Conservation (phyloP, 2,888 invertebrate species). For the Dryocosmus kuriphilus region DNA sequence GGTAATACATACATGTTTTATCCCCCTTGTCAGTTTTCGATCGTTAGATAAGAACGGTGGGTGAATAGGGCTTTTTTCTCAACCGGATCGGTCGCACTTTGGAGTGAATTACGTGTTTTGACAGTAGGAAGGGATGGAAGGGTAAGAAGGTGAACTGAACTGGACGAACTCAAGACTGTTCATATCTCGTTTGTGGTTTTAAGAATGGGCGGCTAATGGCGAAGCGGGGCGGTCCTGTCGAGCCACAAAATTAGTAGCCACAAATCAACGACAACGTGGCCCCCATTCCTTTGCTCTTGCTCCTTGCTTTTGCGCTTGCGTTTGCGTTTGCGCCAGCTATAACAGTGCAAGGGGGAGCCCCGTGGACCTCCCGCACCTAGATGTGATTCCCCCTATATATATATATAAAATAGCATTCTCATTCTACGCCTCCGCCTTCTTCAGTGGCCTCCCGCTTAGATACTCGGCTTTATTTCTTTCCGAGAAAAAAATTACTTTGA, state of each 20-base stretch:
- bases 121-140: conserved; percentile 21
- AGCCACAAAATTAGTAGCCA: conserved; percentile 73
- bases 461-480: neutral
- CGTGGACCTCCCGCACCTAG: conserved; percentile 16
- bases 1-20: neutral
- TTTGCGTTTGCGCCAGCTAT: conserved; percentile 48
- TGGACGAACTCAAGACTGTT: conserved; percentile 34
- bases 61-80: conserved; percentile 6
- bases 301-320: conserved; percentile 27
- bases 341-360: conserved; percentile 46
- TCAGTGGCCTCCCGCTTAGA: neutral
- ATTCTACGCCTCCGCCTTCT: neutral
- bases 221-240: conserved; percentile 64
- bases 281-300: conserved; percentile 54
- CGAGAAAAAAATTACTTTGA: conserved; percentile 1
- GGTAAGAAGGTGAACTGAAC: conserved; percentile 42
- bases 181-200: conserved; percentile 56
- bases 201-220: conserved; percentile 73
- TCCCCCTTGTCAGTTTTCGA: neutral
- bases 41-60: conserved; percentile 2
- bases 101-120: conserved; percentile 43
- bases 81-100: conserved; percentile 20
- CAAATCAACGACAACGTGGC: conserved; percentile 73
- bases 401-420: conserved; percentile 16
- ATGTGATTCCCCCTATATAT: conserved; percentile 6